These are phyloP conservation scores for Schizopygopsis pylzovi DNA, from an alignment of 2,797 vertebrate genomes.

Conservation along the genomic window DNA sequence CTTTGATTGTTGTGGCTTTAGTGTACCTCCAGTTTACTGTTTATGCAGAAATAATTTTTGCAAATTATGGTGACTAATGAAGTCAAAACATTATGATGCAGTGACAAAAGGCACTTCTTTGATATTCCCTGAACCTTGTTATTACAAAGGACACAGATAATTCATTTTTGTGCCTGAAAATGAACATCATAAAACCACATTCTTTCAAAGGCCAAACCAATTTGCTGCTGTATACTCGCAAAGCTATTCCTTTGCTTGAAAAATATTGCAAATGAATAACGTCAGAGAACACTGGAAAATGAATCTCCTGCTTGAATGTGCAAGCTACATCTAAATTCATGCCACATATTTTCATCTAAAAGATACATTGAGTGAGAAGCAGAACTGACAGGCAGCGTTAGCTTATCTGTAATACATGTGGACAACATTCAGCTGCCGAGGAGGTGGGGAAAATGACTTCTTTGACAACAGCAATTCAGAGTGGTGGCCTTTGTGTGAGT, in stretches of 20 bases:
- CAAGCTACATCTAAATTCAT: slow-evolving; percentile 40
- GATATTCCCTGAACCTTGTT: neutral
- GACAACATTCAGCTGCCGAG: slow-evolving; percentile 3
- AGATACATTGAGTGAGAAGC: slow-evolving; percentile 24
- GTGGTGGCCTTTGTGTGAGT: neutral
- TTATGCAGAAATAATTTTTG: neutral
- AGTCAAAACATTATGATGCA: neutral
- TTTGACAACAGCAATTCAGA: slow-evolving; percentile 20
- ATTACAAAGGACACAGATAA: neutral
- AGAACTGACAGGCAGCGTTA: slow-evolving; percentile 7
- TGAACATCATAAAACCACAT: neutral
- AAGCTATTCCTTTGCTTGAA: slow-evolving; percentile 13
- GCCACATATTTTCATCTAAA: slow-evolving; percentile 15
- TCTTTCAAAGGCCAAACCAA: slow-evolving; percentile 36
- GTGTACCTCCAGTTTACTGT: neutral
- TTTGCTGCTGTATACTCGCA: slow-evolving; percentile 23
- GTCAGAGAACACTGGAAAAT: slow-evolving; percentile 18
- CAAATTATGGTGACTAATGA: neutral
- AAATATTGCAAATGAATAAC: slow-evolving; percentile 48
- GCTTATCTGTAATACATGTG: slow-evolving; percentile 40
- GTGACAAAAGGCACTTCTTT: neutral
- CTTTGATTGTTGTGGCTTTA: neutral
- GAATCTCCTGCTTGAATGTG: slow-evolving; percentile 14
- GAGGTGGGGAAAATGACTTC: neutral
- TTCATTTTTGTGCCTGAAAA: neutral